phyloP scores from a whole-genome alignment of 2,888 invertebrate species.

The Amorpha juglandis region DNA sequence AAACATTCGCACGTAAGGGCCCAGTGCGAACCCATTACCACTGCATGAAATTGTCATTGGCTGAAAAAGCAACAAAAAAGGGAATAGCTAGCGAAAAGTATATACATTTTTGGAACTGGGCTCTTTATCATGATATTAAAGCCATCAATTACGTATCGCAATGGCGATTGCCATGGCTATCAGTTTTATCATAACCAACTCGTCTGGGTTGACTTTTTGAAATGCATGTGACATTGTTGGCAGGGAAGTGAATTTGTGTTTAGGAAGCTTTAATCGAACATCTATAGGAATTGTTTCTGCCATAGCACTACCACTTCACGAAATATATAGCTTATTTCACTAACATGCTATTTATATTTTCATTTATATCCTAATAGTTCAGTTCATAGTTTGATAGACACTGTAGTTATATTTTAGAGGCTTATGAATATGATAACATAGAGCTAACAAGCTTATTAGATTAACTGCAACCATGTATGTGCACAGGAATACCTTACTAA shows the following conservation, averaged over 20 bases:
- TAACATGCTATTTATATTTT: not conserved
- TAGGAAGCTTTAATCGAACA: not conserved
- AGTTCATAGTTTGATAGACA: not conserved
- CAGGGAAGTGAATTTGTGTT: not conserved
- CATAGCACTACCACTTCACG: not conserved
- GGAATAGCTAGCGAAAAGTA: not conserved
- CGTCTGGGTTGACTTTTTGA: not conserved
- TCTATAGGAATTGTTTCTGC: not conserved
- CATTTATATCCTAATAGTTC: not conserved
- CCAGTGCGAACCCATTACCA: not conserved
- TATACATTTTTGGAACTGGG: conserved; percentile 15
- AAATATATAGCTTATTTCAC: not conserved
- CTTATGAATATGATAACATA: not conserved
- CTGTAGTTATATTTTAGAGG: not conserved
- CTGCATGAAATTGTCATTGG: not conserved
- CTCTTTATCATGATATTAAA: conserved; percentile 12
- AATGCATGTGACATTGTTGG: conserved; percentile 10
- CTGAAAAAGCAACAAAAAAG: too few species aligned
- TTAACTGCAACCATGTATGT: not conserved
- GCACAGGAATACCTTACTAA: not conserved
- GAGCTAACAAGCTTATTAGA: not conserved
- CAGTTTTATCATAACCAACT: not conserved
- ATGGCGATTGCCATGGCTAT: conserved; percentile 26
- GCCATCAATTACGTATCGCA: conserved; percentile 22
- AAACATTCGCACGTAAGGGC: conserved; percentile 10